Base-by-base conservation (phyloP, 2,888 invertebrate species). In the Trilocha varians region DNA sequence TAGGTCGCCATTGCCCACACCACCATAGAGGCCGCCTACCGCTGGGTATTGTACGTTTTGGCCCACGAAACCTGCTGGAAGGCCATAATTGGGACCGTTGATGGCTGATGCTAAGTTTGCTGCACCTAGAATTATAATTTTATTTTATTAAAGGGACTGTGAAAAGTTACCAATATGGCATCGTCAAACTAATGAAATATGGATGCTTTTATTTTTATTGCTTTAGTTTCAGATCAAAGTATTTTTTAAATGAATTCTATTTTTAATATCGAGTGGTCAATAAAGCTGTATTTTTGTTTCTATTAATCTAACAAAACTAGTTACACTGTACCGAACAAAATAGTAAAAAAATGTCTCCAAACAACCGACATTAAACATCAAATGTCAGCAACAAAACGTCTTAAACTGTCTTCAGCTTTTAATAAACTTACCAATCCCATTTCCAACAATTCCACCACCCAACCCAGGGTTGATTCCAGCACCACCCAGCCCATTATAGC, bases 1-100 rank as follows among this genome's bases (percentile, higher is more conserved):
- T 25, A 59, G 48, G 37, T 59, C 52, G 4, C 63, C 63, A 38
- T 46, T 41, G 13, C 59, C 62, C 14, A 34, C 44, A 39, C 59
- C 59, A 18, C 61, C 42, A 2, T 42, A 42, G 13, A 15, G 18
- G n/a, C 42, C 42, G 3, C 14, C 16, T 6, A 38, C 5, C 38
- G 37, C 36, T 16, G 32, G 18, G 3, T 34, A 6, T 25, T 25
- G 25, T 2, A 25, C 8, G 25, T 25, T 25, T 25, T 25, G 25
- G 11, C 11, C 11, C 8, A 25, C 11, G 25, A 25, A 25, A 11
- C 25, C 25, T 11, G 3, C 34, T 14, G 33, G 14, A 1, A 34
- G 13, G 11, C 14, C 18, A 13, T 35, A 15, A 3, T 32, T 36
- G 16, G 41, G 13, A 9, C 32, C n/a, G 36, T 32, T 16, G 11